Evolutionary conservation across 2,113 vertebrate species (phyloP).

Genomic region (Microcebus griseorufus): DNA sequence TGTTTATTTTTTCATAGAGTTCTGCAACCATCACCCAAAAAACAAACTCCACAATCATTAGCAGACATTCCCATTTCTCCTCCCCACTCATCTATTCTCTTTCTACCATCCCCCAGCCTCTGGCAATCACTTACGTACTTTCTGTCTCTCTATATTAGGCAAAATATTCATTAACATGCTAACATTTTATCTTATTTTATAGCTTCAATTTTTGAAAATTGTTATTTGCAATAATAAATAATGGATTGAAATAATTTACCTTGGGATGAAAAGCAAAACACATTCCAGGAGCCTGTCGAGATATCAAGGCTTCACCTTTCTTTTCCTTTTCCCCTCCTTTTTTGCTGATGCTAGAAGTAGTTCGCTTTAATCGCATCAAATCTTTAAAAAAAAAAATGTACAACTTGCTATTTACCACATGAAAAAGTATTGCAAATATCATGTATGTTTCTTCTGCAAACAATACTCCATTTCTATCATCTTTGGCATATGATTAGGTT

Average conservation of each 20-base stretch:
- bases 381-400: constrained; percentile 79
- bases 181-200: not conserved
- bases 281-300: constrained; percentile 87
- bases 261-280: constrained; percentile 93
- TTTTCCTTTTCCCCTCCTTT: constrained; percentile 79
- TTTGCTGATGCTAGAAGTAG: constrained; percentile 52
- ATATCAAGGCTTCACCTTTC: constrained; percentile 83
- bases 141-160: not conserved
- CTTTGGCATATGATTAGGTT: not conserved
- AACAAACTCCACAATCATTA: not conserved
- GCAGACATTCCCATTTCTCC: not conserved
- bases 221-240: not conserved
- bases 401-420: not conserved
- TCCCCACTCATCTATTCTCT: not conserved
- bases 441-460: not conserved
- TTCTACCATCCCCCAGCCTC: not conserved
- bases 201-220: not conserved
- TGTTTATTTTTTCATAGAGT: not conserved
- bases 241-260: constrained; percentile 79
- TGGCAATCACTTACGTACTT: not conserved
- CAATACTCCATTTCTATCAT: not conserved
- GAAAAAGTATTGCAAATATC: not conserved
- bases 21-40: not conserved
- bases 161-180: not conserved
- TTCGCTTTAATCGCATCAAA: constrained; percentile 89